Evolutionary conservation across 2,113 vertebrate genomes (phyloP), one percentile per base, ranked within the genome.

Genomic region (Rhabdornis inornatus): DNA sequence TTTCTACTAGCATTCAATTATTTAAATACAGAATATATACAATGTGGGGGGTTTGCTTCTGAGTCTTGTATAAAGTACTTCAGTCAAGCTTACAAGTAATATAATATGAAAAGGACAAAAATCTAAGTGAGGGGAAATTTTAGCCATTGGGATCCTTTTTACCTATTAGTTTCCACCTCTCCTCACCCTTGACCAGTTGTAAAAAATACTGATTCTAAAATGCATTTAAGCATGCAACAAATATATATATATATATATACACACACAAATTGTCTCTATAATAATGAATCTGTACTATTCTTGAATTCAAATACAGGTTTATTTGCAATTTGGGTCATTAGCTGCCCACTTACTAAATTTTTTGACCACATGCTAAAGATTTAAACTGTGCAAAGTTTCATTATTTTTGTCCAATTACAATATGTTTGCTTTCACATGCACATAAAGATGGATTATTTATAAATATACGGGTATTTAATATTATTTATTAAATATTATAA

Each of bases 1-100:
- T 92, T 87, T 78, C 60, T 90, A 49, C 37, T 39, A 96, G 68
- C 70, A 71, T 95, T 90, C 87, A 90, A 89, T 92, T 93, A 94
- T 96, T 91, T 93, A 95, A 94, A 94, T 72, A 92, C n/a, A 50
- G 40, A 77, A 63, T 23, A 56, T 45, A 65, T 35, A 86, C 22
- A 60, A 8, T 21, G 16, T 6, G 33, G 10, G 8, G 10, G 14
- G 5, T 4, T 27, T 83, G 52, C 44, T 52, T 75, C 75, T 64
- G 69, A 89, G 59, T 85, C 75, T 74, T 85, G 44, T 44, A 78
- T 81, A 49, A 92, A 86, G 9, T 81, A 80, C 35, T 88, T 83
- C 56, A 87, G 56, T 33, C 39, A 80, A 79, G 35, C 60, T 83
- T 57, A 76, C 92, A 93, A 95, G 86, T 33, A 92, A 70, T 39